phyloP scores from a whole-genome alignment of 2,113 vertebrate genomes.

The Rhinoptilus africanus region DNA sequence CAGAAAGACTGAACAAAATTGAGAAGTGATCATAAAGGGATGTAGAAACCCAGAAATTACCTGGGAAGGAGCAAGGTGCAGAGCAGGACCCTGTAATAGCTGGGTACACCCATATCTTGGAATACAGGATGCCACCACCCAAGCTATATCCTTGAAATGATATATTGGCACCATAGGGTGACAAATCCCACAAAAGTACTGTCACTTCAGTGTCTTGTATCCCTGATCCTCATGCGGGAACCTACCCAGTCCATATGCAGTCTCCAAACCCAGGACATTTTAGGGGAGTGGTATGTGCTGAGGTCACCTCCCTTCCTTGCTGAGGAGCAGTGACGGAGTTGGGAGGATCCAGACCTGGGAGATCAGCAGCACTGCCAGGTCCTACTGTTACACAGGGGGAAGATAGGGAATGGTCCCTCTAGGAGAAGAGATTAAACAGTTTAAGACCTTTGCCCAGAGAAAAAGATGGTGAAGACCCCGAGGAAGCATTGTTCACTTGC shows the following conservation, averaged over 20 bases:
- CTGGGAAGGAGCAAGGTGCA: background rate
- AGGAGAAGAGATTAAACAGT: background rate
- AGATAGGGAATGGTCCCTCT: background rate
- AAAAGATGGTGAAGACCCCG: background rate
- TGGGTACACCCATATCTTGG: background rate
- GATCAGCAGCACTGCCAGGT: background rate
- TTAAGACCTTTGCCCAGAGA: background rate
- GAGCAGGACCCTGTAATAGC: background rate
- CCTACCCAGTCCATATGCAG: background rate
- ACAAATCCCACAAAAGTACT: background rate
- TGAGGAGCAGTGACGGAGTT: background rate
- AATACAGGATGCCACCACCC: background rate
- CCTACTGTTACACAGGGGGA: background rate
- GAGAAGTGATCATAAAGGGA: background rate
- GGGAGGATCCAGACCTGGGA: background rate
- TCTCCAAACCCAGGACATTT: background rate
- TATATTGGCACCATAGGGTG: background rate
- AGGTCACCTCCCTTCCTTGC: background rate
- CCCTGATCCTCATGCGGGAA: background rate
- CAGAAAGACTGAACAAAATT: background rate
- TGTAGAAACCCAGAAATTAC: background rate
- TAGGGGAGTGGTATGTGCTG: background rate
- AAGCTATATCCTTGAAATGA: accelerated
- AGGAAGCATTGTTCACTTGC: background rate
- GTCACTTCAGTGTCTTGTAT: background rate